Evolutionary conservation across 1,140 invertebrate genomes (phyloP), one percentile per base, ranked within the genome.

Genomic region (Hyphantria cunea): DNA sequence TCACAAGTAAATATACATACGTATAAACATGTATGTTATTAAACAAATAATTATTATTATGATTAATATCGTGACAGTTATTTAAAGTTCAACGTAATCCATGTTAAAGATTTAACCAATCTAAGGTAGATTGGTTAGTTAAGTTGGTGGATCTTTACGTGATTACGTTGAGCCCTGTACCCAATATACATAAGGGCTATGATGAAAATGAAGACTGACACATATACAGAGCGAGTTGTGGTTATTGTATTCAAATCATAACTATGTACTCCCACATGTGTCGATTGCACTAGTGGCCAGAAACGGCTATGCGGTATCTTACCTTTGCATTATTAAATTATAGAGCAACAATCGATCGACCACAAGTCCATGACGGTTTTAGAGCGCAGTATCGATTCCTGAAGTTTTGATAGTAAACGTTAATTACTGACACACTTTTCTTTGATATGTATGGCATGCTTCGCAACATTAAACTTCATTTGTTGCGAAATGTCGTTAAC

Each of bases 221-320:
- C 65, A 67, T 61, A 48, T 32, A 17, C 45, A 56, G 31, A 64
- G 25, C 34, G 37, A 54, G 37, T 61, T 61, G 68, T 64, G 63
- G 66, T 74, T 73, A 76, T 72, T 73, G 74, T 80, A 80, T 80
- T 74, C 72, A 75, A 73, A 77, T 80, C 68, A 67, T 63, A 59
- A 59, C 53, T 68, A 59, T 51, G 45, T 64, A 63, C 66, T 70
- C 60, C 68, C 60, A 25, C 17, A 25, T 25, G 17, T 25, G 39
- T 51, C 13, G 44, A 49, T 65, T 65, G 64, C 49, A 48, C 60
- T 53, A 59, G 63, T 53, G 41, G 49, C 33, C 45, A 41, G 42
- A 48, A 33, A 53, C 50, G 50, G 55, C 44, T 25, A 50, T 11
- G 48, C 44, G 54, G 55, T 54, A 44, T 49, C 48, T 41, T 59